A percentile compares a stretch with the other conserved stretches of the same genome.
These are phyloP conservation scores for Phania funesta DNA, from an alignment of 2,888 invertebrate species.

Conservation along the genomic window DNA sequence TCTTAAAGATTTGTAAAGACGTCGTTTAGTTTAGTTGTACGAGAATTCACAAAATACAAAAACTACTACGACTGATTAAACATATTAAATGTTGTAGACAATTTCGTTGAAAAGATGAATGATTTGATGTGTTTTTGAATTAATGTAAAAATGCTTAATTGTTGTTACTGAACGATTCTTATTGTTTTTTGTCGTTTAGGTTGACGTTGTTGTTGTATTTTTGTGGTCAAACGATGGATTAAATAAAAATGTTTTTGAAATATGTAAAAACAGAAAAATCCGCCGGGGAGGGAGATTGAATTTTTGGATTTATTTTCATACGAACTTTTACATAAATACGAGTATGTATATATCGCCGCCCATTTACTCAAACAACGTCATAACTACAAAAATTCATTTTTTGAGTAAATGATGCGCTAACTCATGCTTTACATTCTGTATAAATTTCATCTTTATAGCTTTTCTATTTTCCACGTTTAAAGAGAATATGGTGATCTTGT, in stretches of 20 bases:
- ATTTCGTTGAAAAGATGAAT: constrained; percentile 62
- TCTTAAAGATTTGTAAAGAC: constrained; percentile 51
- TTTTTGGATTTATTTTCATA: no score
- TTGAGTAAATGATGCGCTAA: no score
- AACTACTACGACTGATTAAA: constrained; percentile 57
- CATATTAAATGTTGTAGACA: constrained; percentile 62
- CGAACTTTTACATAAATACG: no score
- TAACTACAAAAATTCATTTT: no score
- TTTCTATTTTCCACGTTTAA: no score
- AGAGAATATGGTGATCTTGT: no score
- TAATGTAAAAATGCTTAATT: constrained; percentile 67
- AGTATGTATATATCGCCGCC: no score
- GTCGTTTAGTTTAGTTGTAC: constrained; percentile 58
- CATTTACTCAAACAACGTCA: no score
- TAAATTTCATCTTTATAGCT: no score
- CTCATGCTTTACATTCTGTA: no score
- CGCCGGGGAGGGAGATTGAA: background rate
- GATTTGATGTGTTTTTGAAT: constrained; percentile 66
- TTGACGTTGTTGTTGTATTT: constrained; percentile 25
- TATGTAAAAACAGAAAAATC: background rate
- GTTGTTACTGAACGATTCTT: constrained; percentile 49
- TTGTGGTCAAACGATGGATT: constrained; percentile 25
- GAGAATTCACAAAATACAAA: constrained; percentile 11
- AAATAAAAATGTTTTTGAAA: constrained; percentile 10
- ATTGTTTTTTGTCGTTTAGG: constrained; percentile 14